phyloP scores from a whole-genome alignment of 2,888 invertebrate species.

The Amiota communis region DNA sequence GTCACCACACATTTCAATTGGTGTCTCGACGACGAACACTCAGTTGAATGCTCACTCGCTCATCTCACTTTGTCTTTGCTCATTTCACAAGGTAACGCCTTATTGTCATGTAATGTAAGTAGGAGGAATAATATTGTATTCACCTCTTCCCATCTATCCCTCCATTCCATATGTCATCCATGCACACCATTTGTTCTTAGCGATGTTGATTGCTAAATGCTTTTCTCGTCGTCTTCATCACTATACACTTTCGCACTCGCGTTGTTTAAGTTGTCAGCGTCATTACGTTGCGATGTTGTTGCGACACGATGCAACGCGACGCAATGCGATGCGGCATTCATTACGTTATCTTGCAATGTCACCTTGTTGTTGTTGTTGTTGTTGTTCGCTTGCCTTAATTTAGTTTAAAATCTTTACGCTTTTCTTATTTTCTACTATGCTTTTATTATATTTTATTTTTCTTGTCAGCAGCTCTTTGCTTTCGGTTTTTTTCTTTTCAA shows the following conservation, averaged over 20 bases:
- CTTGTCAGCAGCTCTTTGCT: too few relatives aligned
- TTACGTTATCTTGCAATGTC: conserved; percentile 39
- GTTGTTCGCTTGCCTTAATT: conserved; percentile 26
- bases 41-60: too few relatives aligned
- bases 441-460: conserved; percentile 21
- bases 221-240: neutral
- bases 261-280: neutral
- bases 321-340: conserved; percentile 37
- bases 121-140: neutral
- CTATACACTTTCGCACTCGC: neutral
- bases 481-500: too few relatives aligned
- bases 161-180: neutral
- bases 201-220: neutral
- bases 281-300: neutral
- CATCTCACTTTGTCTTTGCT: neutral
- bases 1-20: too few relatives aligned
- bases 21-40: too few relatives aligned
- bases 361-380: conserved; percentile 3
- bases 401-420: conserved; percentile 43
- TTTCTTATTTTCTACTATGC: conserved; percentile 9
- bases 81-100: conserved; percentile 16
- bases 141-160: neutral
- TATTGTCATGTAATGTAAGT: conserved; percentile 1
- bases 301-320: neutral
- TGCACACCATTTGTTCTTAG: neutral